Evolutionary conservation across 1,140 invertebrate genomes (phyloP).

Genomic region (Bactericera cockerelli): DNA sequence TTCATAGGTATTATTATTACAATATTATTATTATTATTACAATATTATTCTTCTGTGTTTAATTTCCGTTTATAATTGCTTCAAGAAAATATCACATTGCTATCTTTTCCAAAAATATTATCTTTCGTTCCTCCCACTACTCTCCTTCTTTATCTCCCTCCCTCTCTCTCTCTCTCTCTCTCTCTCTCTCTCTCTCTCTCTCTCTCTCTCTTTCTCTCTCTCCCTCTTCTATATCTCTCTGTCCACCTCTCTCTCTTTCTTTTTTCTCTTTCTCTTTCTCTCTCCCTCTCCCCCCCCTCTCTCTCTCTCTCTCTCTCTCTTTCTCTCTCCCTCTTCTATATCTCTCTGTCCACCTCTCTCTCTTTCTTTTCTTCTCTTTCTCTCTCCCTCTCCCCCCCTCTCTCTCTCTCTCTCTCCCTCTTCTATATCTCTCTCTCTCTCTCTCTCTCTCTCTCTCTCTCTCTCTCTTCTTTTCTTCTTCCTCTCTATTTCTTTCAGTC

Average conservation of each 20-base stretch:
- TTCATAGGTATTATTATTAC: too few species aligned
- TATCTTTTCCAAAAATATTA: too few species aligned
- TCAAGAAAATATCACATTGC: too few species aligned
- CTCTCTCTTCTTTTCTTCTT: neutral
- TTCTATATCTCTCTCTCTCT: neutral
- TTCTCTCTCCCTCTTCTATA: conserved; percentile 11
- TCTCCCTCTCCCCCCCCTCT: neutral
- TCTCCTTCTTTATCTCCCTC: neutral
- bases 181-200: neutral
- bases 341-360: conserved; percentile 10
- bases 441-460: conserved; percentile 2
- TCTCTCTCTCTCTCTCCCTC: neutral
- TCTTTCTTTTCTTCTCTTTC: neutral
- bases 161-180: too few species aligned
- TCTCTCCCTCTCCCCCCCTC: neutral
- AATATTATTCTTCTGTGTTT: too few species aligned
- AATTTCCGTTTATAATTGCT: too few species aligned
- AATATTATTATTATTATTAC: too few species aligned
- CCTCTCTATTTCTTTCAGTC: too few species aligned
- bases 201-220: neutral
- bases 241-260: neutral
- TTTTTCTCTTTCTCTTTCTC: conserved; percentile 13
- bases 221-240: neutral
- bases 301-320: too few species aligned
- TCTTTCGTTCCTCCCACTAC: conserved; percentile 1